A percentile compares a stretch with the other conserved stretches of the same genome.
These are phyloP conservation scores for Cosmopolites sordidus DNA, from an alignment of 2,888 invertebrate genomes.

Conservation along the genomic window DNA sequence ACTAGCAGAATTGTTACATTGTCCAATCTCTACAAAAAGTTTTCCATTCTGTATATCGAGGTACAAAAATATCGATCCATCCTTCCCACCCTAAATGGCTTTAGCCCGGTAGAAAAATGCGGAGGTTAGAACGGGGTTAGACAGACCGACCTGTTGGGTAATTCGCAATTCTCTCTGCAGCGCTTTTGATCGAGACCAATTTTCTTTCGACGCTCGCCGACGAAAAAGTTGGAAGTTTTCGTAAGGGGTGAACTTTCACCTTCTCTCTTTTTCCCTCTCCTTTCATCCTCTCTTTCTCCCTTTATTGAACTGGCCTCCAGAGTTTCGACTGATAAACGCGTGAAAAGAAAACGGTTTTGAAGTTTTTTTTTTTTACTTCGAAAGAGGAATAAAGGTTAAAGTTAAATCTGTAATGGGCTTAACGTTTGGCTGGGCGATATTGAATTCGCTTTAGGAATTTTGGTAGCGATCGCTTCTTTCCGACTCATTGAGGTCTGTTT, in stretches of 20 bases:
- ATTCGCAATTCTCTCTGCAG: conserved; percentile 28
- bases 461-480: background rate
- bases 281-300: conserved; percentile 6
- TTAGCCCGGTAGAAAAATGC: conserved; percentile 18
- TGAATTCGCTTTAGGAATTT: conserved; percentile 1
- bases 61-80: too few species aligned
- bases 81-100: background rate
- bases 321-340: conserved; percentile 20
- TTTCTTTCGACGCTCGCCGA: conserved; percentile 21
- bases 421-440: conserved; percentile 1
- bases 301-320: conserved; percentile 19
- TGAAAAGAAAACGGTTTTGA: conserved; percentile 23
- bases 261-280: too few species aligned
- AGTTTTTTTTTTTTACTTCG: conserved; percentile 7
- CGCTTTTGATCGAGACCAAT: conserved; percentile 27
- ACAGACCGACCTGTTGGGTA: conserved; percentile 27
- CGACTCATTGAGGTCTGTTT: background rate
- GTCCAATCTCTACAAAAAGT: too few species aligned
- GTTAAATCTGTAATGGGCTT: conserved; percentile 2
- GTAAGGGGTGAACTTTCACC: conserved; percentile 12
- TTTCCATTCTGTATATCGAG: too few species aligned
- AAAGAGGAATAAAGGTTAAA: background rate
- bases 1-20: too few species aligned
- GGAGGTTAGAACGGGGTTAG: conserved; percentile 22
- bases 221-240: conserved; percentile 24